A percentile compares a stretch with the other conserved stretches of the same genome.
phyloP scores from a whole-genome alignment of 1,140 invertebrate species.

The Drosophila sp. region DNA sequence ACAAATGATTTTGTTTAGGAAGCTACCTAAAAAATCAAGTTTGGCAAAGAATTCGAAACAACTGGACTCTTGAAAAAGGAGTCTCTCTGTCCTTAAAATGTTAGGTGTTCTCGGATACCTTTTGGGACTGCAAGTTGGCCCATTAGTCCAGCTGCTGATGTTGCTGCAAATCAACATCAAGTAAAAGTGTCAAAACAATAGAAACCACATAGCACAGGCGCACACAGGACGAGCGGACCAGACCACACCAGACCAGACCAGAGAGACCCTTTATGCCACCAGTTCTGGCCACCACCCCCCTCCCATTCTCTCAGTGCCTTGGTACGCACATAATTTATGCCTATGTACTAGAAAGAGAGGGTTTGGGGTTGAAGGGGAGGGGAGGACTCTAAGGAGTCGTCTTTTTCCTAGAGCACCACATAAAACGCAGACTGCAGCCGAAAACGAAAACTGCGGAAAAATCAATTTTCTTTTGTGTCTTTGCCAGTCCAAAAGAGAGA shows the following conservation, averaged over 20 bases:
- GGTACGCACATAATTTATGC: conserved; percentile 72
- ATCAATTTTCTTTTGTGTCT: conserved; percentile 77
- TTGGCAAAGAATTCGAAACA: not conserved
- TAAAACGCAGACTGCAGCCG: conserved; percentile 76
- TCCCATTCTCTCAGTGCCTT: conserved; percentile 6
- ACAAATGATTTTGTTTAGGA: too few species aligned
- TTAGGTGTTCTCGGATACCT: not conserved
- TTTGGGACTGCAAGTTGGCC: conserved; percentile 13
- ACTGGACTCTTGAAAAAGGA: not conserved
- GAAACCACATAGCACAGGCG: conserved; percentile 58
- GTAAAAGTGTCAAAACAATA: conserved; percentile 78
- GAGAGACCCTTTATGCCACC: conserved; percentile 9
- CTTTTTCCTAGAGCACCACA: conserved; percentile 44
- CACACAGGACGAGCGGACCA: conserved; percentile 13
- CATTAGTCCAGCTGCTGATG: conserved; percentile 32
- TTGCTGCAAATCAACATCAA: conserved; percentile 71
- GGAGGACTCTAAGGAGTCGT: conserved; percentile 15
- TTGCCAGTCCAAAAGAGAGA: not conserved
- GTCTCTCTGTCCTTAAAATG: not conserved
- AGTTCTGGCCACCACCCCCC: not conserved
- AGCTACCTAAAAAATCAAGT: too few species aligned
- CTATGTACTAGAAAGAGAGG: conserved; percentile 47
- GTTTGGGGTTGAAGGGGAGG: not conserved
- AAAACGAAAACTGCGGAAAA: conserved; percentile 70
- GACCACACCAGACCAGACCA: conserved; percentile 5